These are phyloP conservation scores for Amblyjoppa proteus DNA, from an alignment of 2,888 invertebrate species.

Conservation along the genomic window DNA sequence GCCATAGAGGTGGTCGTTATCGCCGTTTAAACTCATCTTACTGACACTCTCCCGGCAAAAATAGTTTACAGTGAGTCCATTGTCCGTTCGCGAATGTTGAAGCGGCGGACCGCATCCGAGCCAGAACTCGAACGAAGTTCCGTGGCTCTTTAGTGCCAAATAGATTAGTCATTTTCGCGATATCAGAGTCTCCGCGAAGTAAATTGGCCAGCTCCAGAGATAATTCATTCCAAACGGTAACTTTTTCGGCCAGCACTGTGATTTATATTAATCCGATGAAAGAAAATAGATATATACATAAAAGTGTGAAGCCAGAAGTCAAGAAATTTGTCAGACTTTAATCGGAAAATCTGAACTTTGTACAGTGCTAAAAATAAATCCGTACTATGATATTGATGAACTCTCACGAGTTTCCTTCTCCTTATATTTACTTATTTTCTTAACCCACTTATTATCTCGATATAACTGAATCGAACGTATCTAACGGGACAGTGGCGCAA, in stretches of 20 bases:
- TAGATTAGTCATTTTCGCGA: constrained; percentile 3
- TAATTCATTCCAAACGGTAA: background rate
- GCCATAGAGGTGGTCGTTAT: background rate
- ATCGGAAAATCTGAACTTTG: constrained; percentile 45
- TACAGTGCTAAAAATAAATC: constrained; percentile 20
- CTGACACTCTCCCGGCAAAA: constrained; percentile 23
- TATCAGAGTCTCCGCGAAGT: background rate
- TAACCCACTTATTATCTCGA: constrained; percentile 41
- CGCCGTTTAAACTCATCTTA: constrained; percentile 1
- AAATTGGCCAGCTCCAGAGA: background rate
- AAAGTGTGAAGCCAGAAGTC: background rate
- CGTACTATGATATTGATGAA: constrained; percentile 26
- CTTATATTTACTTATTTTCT: constrained; percentile 44
- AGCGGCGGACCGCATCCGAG: constrained; percentile 28
- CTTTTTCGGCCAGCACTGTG: background rate
- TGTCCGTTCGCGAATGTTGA: constrained; percentile 36
- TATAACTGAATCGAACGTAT: constrained; percentile 13
- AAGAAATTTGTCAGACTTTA: background rate
- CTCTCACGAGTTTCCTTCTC: constrained; percentile 28
- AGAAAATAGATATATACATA: background rate
- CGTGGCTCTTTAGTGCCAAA: background rate
- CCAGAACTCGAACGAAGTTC: background rate
- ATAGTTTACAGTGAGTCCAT: constrained; percentile 38
- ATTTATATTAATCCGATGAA: background rate
- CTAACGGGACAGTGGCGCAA: no score